A percentile compares a stretch with the other conserved stretches of the same genome.
These are phyloP conservation scores for Prochilodus magdalenae DNA, from an alignment of 2,113 vertebrate species.

Conservation along the genomic window DNA sequence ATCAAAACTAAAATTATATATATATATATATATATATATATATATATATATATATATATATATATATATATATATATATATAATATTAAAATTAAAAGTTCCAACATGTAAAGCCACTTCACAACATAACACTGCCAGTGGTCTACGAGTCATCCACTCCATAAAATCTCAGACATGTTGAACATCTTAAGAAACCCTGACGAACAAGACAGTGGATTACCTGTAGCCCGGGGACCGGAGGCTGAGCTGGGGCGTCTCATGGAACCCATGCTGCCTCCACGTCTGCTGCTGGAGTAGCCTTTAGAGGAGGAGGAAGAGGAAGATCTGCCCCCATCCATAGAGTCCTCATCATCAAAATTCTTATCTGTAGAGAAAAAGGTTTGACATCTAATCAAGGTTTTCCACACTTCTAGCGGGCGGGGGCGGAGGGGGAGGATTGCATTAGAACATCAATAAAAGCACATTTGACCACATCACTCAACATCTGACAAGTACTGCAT, in stretches of 20 bases:
- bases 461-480: background rate
- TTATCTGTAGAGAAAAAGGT: constrained; percentile 83
- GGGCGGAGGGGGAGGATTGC: too few relatives aligned
- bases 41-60: too few relatives aligned
- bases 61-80: too few relatives aligned
- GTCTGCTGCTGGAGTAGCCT: constrained; percentile 82
- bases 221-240: constrained; percentile 81
- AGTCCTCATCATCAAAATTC: constrained; percentile 99
- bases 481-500: background rate
- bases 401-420: too few relatives aligned
- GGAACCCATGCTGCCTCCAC: constrained; percentile 78
- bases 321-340: constrained; percentile 94
- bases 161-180: too few relatives aligned
- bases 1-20: too few relatives aligned
- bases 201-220: constrained; percentile 68
- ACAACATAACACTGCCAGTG: too few relatives aligned
- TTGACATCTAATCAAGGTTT: background rate
- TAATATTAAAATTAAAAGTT: too few relatives aligned
- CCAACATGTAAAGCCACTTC: too few relatives aligned
- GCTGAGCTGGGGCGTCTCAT: constrained; percentile 85
- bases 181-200: background rate
- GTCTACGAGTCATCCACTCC: too few relatives aligned
- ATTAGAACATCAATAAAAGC: background rate
- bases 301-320: constrained; percentile 97
- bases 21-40: too few relatives aligned